Conservation (phyloP, 2,113 vertebrate genomes). For the Pachypanchax playfairii region DNA sequence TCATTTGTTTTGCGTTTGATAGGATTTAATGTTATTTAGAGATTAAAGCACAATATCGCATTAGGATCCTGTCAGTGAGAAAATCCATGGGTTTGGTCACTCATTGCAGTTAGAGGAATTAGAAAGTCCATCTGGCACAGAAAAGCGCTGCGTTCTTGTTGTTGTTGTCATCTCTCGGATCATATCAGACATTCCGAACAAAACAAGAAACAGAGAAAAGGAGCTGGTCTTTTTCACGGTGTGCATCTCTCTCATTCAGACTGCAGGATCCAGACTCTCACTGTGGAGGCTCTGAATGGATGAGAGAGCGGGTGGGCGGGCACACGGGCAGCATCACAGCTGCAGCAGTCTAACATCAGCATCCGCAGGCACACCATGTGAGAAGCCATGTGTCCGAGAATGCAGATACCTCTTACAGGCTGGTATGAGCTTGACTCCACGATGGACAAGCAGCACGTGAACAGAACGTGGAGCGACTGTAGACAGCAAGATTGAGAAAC, state of each 20-base stretch:
- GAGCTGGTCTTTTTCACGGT: neutral
- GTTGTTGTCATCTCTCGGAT: conserved; percentile 6
- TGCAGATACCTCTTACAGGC: conserved; percentile 62
- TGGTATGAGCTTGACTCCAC: conserved; percentile 69
- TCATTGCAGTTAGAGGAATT: conserved; percentile 52
- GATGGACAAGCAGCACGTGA: conserved; percentile 54
- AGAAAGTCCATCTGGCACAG: conserved; percentile 63
- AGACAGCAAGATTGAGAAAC: neutral
- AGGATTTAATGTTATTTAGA: conserved; percentile 32
- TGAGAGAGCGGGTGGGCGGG: conserved; percentile 3
- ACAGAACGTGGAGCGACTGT: conserved; percentile 39
- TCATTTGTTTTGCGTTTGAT: neutral
- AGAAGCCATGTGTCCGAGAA: conserved; percentile 66
- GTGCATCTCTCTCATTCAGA: neutral
- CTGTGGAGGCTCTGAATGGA: conserved; percentile 45
- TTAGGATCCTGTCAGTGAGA: conserved; percentile 39
- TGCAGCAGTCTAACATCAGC: conserved; percentile 66
- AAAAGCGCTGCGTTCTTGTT: conserved; percentile 31
- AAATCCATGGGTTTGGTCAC: conserved; percentile 31
- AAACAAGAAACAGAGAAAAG: neutral
- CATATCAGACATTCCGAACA: conserved; percentile 20
- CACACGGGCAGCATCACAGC: conserved; percentile 56
- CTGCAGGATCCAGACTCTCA: conserved; percentile 1
- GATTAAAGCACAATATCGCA: conserved; percentile 18
- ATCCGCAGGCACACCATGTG: conserved; percentile 75